phyloP scores from a whole-genome alignment of 2,888 invertebrate genomes.

The Conchocele bisecta region DNA sequence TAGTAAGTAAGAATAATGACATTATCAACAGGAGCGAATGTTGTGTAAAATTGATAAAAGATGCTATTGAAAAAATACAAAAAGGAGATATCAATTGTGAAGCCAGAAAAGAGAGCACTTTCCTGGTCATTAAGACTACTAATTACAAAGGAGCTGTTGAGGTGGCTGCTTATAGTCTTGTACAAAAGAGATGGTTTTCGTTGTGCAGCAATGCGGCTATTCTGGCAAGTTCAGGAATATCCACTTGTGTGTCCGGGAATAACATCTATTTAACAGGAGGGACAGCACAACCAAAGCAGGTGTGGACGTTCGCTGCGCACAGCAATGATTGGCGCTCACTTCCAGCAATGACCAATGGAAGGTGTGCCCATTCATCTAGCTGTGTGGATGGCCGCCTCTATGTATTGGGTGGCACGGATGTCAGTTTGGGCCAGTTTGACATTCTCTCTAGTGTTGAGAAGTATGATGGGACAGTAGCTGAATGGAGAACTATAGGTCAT shows the following conservation, averaged over 20 bases:
- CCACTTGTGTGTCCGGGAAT: conserved; percentile 58
- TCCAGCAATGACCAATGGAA: conserved; percentile 50
- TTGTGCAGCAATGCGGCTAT: conserved; percentile 56
- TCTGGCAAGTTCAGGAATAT: conserved; percentile 63
- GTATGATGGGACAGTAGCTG: conserved; percentile 54
- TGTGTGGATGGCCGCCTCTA: conserved; percentile 57
- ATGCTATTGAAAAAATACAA: conserved; percentile 10
- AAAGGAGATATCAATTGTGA: neutral
- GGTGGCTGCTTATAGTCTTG: conserved; percentile 66
- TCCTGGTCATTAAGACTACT: conserved; percentile 51
- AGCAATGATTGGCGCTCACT: conserved; percentile 51
- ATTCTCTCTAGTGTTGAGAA: conserved; percentile 61
- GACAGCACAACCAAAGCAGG: conserved; percentile 56
- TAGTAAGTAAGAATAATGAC: conserved; percentile 11
- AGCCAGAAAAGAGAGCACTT: conserved; percentile 54
- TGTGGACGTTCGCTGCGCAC: conserved; percentile 57
- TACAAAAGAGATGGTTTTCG: conserved; percentile 60
- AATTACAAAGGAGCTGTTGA: conserved; percentile 52
- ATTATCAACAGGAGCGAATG: conserved; percentile 8
- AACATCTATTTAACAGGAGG: conserved; percentile 69
- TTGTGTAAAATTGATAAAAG: conserved; percentile 21
- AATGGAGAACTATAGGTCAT: conserved; percentile 53
- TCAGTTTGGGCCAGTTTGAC: conserved; percentile 45
- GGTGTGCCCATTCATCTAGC: conserved; percentile 66
- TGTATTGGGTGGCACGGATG: conserved; percentile 66